Base-by-base conservation (phyloP, 2,888 invertebrate genomes). In the Eubasilissa splendida region DNA sequence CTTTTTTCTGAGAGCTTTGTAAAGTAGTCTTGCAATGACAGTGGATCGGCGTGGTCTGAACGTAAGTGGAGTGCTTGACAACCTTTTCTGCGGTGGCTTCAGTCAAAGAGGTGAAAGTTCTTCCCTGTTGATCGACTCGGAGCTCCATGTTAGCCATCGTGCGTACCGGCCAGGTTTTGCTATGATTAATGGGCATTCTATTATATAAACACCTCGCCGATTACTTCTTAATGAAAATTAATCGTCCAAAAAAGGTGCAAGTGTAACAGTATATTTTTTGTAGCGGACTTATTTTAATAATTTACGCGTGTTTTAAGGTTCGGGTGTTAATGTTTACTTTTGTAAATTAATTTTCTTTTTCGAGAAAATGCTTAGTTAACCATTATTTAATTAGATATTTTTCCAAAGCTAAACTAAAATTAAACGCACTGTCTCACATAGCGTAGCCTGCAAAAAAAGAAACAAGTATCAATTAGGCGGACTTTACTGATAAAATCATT, bases 81-180 rank as follows among this genome's bases (percentile, higher is more conserved):
- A 66, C 66, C 59, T 83, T 83, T 14, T 77, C 79, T 2, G 74
- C 31, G 12, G 77, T 9, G 14, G 81, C 81, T 70, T 85, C 86
- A 77, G 86, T 85, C 54, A 87, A 85, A 33, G 87, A 86, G 80
- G 87, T 87, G 86, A 88, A 88, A 7, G 88, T 86, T 68, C 87
- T 86, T 12, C 88, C 88, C 65, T 86, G 86, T 66, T 86, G 86
- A 83, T 88, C 88, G 81, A 89, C 87, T 68, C 87, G 85, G 63
- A 89, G 84, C 84, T 89, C 88, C 4, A 89, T 88, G 73, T 88
- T 87, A 50, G 89, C 87, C 86, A 88, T 85, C 33, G 88, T 87
- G 81, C 85, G 87, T 78, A 88, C 87, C 9, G 89, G 89, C 89
- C 89, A 89, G 83, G 89, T 88, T 85, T 88, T 89, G 86, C 89